Percentiles rank a stretch among this genome's conserved stretches.
Evolutionary conservation across 2,113 vertebrate genomes (phyloP).

Genomic region (Mustelus asterias): DNA sequence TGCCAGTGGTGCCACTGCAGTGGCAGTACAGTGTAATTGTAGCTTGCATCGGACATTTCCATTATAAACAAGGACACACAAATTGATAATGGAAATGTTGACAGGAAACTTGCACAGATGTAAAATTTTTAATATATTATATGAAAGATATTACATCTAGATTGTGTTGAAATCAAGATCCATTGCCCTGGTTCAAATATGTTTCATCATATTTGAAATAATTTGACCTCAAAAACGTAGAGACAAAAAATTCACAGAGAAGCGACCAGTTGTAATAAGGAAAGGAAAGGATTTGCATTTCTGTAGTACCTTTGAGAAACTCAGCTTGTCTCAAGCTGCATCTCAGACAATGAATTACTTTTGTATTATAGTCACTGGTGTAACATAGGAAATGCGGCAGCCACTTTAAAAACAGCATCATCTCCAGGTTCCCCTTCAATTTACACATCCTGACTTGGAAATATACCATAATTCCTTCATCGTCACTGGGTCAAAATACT

Average conservation of each 20-base stretch:
- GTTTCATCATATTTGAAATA: not conserved
- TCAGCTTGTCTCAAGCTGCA: not conserved
- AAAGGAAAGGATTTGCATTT: not conserved
- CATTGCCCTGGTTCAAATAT: not conserved
- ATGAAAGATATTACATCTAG: not conserved
- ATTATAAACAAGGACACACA: not conserved
- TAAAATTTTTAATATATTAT: too few species aligned
- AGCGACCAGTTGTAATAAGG: not conserved
- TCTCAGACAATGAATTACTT: too few species aligned
- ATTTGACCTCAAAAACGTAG: not conserved
- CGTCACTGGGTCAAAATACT: too few species aligned
- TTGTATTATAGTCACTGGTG: too few species aligned
- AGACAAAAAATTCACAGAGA: not conserved
- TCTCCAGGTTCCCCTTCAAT: too few species aligned
- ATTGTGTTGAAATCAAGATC: not conserved
- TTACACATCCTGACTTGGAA: too few species aligned
- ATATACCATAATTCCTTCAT: too few species aligned
- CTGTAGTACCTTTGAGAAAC: not conserved
- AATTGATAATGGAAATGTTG: not conserved
- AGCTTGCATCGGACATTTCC: not conserved
- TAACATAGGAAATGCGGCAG: too few species aligned
- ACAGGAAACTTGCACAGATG: not conserved
- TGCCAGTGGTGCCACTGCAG: not conserved
- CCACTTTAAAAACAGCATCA: too few species aligned
- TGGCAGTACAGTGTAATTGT: too few species aligned